These are phyloP conservation scores for Erebia aethiops DNA, from an alignment of 2,888 invertebrate genomes.

Conservation along the genomic window DNA sequence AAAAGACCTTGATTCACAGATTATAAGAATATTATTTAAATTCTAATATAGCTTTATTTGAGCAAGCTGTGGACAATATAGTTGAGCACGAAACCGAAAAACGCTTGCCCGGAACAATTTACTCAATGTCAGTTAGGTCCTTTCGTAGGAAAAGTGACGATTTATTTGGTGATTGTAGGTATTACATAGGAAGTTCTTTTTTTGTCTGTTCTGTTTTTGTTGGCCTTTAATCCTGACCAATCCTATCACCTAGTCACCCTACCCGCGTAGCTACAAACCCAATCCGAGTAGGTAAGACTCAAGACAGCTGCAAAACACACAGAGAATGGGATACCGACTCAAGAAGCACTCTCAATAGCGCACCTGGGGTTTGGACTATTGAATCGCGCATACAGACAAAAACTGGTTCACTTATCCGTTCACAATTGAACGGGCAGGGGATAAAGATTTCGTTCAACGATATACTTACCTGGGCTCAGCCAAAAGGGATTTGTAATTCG, in stretches of 20 bases:
- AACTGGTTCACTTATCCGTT: slow-evolving; percentile 25
- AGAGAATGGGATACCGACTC: slow-evolving; percentile 34
- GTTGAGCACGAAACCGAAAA: no score
- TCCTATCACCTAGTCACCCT: background rate
- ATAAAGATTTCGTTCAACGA: slow-evolving; percentile 22
- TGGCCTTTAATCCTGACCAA: no score
- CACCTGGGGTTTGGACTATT: slow-evolving; percentile 36
- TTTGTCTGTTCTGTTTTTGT: no score
- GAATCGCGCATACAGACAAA: slow-evolving; percentile 18
- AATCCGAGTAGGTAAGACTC: slow-evolving; percentile 2
- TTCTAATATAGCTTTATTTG: no score
- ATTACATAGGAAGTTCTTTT: no score
- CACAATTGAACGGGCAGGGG: slow-evolving; percentile 19
- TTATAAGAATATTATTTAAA: no score
- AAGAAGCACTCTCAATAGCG: slow-evolving; percentile 33
- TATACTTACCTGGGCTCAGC: slow-evolving; percentile 16
- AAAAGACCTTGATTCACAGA: no score
- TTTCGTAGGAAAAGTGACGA: no score
- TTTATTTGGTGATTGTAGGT: no score
- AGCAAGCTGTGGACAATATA: no score
- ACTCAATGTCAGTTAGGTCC: no score
- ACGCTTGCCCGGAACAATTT: no score
- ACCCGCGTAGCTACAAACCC: background rate
- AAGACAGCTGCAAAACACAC: slow-evolving; percentile 15
- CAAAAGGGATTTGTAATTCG: slow-evolving; percentile 13